Percentiles rank a stretch among this genome's conserved stretches.
phyloP scores from a whole-genome alignment of 1,140 invertebrate species.

The Aradophagus sp. region DNA sequence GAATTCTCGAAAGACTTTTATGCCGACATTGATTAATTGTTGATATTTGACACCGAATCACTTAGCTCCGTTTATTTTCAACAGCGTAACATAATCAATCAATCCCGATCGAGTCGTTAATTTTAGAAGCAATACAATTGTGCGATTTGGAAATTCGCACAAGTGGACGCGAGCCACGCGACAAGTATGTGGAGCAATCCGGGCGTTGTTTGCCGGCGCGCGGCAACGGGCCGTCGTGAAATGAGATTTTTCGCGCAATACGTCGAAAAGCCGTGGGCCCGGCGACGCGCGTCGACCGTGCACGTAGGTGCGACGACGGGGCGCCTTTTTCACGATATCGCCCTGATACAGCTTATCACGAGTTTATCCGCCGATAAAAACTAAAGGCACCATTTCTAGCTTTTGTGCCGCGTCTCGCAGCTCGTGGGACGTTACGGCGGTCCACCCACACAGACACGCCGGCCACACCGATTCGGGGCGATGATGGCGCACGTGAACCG shows the following conservation, averaged over 20 bases:
- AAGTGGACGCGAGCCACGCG: too few species aligned
- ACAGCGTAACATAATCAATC: too few species aligned
- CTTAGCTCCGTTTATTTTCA: too few species aligned
- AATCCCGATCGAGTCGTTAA: too few species aligned
- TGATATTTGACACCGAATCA: too few species aligned
- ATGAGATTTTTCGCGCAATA: conserved; percentile 49
- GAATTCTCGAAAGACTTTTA: too few species aligned
- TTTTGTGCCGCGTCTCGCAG: conserved; percentile 61
- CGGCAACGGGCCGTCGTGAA: too few species aligned
- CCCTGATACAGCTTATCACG: conserved; percentile 69
- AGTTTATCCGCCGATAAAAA: conserved; percentile 72
- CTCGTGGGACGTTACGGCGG: conserved; percentile 54
- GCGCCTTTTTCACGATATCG: conserved; percentile 62
- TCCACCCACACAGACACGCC: conserved; percentile 35
- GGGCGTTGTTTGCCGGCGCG: too few species aligned
- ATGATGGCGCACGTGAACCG: conserved; percentile 47
- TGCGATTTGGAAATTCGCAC: too few species aligned
- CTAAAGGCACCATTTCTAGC: conserved; percentile 69
- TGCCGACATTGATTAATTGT: too few species aligned
- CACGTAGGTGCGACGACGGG: conserved; percentile 45
- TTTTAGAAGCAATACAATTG: too few species aligned
- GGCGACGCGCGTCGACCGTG: conserved; percentile 25
- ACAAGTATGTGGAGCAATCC: too few species aligned
- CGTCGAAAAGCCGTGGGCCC: conserved; percentile 33
- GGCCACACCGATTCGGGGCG: conserved; percentile 38